Base-by-base conservation (phyloP, 2,113 vertebrate genomes). In the Nothocercus julius region DNA sequence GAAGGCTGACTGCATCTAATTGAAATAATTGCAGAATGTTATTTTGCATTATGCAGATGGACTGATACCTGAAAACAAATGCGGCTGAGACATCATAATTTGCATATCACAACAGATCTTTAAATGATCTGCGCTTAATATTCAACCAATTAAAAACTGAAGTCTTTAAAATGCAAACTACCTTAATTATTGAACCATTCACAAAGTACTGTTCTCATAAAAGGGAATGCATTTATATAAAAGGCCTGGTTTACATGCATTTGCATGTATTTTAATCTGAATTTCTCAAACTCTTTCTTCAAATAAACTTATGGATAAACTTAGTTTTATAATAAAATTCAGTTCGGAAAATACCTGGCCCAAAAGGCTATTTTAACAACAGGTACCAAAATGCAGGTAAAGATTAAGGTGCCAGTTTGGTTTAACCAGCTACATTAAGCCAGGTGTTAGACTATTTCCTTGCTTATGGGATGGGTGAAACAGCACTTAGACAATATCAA, bases 51-150 rank as follows among this genome's bases (percentile, higher is more conserved):
- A 87, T 81, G 85, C 7, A 2, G 51, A 28, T 90, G 89, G 83
- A 74, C 40, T 90, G 78, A 95, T 94, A 91, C 95, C 92, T 96
- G 94, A 93, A 97, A 96, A 93, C 85, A 95, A 94, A 72, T 72
- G 56, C 38, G 92, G 69, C 87, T 81, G 93, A 69, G 93, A 51
- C 27, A 93, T 82, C 88, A 89, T 76, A 83, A 96, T 97, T 96
- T 94, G 78, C 76, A 89, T 89, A 94, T 89, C 91, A 94, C 92
- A 95, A 80, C 70, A 96, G 77, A 93, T 56, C 62, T 92, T 77
- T 92, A 78, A 95, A 62, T 45, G 85, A 68, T 96, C 42, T 42
- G 42, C 79, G 74, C 91, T 94, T 97, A 91, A 88, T 95, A 97
- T 92, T 79, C 69, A 96, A 66, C 61, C 93, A 72, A 80, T 89